Evolutionary conservation across 2,113 vertebrate species (phyloP).

Genomic region (Panthera uncia): DNA sequence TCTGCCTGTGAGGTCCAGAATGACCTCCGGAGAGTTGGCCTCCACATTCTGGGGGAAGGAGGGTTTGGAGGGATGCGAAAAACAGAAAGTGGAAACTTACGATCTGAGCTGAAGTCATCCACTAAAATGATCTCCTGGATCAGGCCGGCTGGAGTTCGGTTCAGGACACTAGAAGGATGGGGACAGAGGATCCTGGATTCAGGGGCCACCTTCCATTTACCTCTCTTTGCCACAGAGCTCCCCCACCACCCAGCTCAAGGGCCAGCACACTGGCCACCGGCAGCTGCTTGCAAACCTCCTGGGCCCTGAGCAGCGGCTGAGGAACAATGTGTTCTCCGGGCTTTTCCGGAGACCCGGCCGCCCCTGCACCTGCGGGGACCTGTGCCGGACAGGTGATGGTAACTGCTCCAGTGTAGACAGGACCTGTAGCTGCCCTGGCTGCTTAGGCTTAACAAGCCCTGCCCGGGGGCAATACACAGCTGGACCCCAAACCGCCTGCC

Average conservation of each 20-base stretch:
- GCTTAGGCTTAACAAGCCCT: neutral
- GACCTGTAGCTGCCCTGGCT: neutral
- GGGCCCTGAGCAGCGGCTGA: neutral
- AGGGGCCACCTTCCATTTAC: neutral
- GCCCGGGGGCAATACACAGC: neutral
- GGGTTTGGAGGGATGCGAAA: neutral
- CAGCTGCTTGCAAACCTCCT: neutral
- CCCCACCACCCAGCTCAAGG: neutral
- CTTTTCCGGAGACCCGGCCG: neutral
- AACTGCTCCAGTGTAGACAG: neutral
- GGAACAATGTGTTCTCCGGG: neutral
- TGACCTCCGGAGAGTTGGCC: neutral
- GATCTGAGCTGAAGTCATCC: constrained; percentile 97
- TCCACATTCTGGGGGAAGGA: neutral
- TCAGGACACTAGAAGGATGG: constrained; percentile 89
- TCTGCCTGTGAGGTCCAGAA: neutral
- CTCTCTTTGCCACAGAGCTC: neutral
- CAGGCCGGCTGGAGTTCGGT: constrained; percentile 91
- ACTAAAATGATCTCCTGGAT: constrained; percentile 98
- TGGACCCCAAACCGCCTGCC: fast-evolving
- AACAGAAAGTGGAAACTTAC: constrained; percentile 87
- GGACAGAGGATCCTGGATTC: constrained; percentile 33
- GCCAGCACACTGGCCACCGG: neutral
- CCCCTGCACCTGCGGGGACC: neutral
- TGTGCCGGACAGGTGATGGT: fast-evolving